These are phyloP conservation scores for Coelinius sp. DNA, from an alignment of 2,888 invertebrate genomes.

Conservation along the genomic window DNA sequence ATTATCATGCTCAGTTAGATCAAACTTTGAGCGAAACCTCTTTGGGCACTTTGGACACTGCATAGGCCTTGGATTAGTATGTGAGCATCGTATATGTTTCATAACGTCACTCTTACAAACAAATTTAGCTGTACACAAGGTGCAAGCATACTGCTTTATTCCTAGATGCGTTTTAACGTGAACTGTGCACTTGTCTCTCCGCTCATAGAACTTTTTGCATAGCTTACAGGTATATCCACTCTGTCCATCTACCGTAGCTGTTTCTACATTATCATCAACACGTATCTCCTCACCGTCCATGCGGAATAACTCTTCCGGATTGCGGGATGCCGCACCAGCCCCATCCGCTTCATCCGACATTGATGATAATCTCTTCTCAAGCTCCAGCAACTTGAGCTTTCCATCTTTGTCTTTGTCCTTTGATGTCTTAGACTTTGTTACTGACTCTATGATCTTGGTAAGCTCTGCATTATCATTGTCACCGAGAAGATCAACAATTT, in stretches of 20 bases:
- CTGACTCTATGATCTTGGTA: slow-evolving; percentile 62
- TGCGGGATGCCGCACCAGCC: slow-evolving; percentile 46
- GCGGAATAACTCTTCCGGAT: slow-evolving; percentile 65
- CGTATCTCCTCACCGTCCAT: slow-evolving; percentile 68
- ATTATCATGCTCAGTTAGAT: slow-evolving; percentile 67
- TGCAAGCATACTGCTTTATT: slow-evolving; percentile 67
- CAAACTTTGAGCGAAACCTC: slow-evolving; percentile 68
- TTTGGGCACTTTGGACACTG: slow-evolving; percentile 68
- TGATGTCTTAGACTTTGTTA: slow-evolving; percentile 53
- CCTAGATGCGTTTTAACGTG: slow-evolving; percentile 69
- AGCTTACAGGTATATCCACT: slow-evolving; percentile 65
- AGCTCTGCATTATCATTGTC: slow-evolving; percentile 62
- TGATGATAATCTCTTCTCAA: slow-evolving; percentile 56
- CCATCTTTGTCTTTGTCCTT: slow-evolving; percentile 50
- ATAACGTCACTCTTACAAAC: slow-evolving; percentile 69
- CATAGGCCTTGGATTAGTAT: slow-evolving; percentile 68
- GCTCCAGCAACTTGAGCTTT: slow-evolving; percentile 57
- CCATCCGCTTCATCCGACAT: slow-evolving; percentile 13
- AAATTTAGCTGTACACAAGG: slow-evolving; percentile 66
- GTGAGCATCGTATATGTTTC: slow-evolving; percentile 69
- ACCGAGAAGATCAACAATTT: slow-evolving; percentile 62
- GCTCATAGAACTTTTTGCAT: slow-evolving; percentile 66
- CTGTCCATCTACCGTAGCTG: slow-evolving; percentile 59
- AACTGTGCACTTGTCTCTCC: slow-evolving; percentile 68
- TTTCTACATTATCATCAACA: slow-evolving; percentile 67